Evolutionary conservation across 2,888 invertebrate species (phyloP), one percentile per base, ranked within the genome.

Genomic region (Lasioglossum pauxillum): DNA sequence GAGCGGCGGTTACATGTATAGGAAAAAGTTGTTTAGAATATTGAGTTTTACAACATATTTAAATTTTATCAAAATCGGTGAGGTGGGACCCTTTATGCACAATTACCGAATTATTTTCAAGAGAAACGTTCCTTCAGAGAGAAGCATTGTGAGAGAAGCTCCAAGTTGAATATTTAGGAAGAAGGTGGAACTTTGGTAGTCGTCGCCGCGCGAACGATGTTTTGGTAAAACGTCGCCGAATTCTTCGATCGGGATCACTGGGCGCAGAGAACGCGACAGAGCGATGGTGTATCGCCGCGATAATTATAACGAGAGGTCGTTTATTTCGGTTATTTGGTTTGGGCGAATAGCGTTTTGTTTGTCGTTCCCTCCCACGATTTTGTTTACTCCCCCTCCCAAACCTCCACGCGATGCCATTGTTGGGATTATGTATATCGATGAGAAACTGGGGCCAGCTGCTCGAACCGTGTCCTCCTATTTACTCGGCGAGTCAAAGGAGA

Each of bases 291-390:
- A 86, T 81, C 81, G 83, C 44, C 82, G 85, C 85, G 89, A 90
- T 88, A 90, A 90, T 89, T 90, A 89, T 90, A 89, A 89, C 86
- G 77, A 74, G 89, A 90, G 87, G 87, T 78, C 87, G 84, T 91
- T 91, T 91, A 91, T 91, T 91, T 91, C 83, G 84, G 89, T 90
- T 91, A 88, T 91, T 91, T 91, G 82, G 83, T 84, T 87, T 90
- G 87, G 88, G 75, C 83, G 79, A 67, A 67, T 23, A 60, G 77
- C 57, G 76, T 41, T 83, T 84, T 85, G 87, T 83, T 84, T 85
- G 87, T 90, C 86, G 73, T 88, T 88, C 73, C 85, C 85, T 60
- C 83, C 89, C 82, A 78, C 89, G 57, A 88, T 85, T 86, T 80
- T 86, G 84, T 89, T 88, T 86, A 85, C 46, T 41, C 67, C 71